Evolutionary conservation across 2,113 vertebrate genomes (phyloP).

Genomic region (Phylloscopus trochilus): DNA sequence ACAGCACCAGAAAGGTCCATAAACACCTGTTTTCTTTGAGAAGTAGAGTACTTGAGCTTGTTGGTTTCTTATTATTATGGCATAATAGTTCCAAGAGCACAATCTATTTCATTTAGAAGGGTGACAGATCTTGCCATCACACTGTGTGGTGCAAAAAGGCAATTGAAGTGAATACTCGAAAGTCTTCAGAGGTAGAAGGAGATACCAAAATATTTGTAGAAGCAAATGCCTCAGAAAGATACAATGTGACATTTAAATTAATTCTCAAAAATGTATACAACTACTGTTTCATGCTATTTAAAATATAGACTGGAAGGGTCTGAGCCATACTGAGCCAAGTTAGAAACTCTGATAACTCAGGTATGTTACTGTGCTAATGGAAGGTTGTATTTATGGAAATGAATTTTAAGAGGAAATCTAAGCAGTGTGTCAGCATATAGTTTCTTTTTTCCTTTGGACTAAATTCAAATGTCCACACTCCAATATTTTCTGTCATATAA

Average conservation of each 20-base stretch:
- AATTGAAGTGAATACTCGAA: neutral
- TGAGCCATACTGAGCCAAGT: neutral
- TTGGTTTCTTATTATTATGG: neutral
- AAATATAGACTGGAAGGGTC: neutral
- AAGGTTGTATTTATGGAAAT: neutral
- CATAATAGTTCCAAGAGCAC: neutral
- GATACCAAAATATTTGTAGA: neutral
- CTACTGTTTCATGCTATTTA: neutral
- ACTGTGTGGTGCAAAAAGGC: neutral
- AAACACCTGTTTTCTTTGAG: neutral
- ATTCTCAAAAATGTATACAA: neutral
- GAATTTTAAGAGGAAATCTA: neutral
- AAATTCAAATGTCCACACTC: neutral
- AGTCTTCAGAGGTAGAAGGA: neutral
- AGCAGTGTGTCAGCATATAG: neutral
- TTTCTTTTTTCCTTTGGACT: neutral
- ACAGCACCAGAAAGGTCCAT: neutral
- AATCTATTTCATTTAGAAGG: neutral
- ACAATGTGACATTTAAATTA: neutral
- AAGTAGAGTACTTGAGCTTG: neutral
- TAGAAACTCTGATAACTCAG: neutral
- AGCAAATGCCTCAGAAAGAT: neutral
- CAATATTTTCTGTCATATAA: neutral
- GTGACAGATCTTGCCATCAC: neutral
- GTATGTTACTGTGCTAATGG: neutral